A percentile compares a stretch with the other conserved stretches of the same genome.
phyloP scores from a whole-genome alignment of 2,888 invertebrate genomes.

The Drepanosiphum platanoidis region DNA sequence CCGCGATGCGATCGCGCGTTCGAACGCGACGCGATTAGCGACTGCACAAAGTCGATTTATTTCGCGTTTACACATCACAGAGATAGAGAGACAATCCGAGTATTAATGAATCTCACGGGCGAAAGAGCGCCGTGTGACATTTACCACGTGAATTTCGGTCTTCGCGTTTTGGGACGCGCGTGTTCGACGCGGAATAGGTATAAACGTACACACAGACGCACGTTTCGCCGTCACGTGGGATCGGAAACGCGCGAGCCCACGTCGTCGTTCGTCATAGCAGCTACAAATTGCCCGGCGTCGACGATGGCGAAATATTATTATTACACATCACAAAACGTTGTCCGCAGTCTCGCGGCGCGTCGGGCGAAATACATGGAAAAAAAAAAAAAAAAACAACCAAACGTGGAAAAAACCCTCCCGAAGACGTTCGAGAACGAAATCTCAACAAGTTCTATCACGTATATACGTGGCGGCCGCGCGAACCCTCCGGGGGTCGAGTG shows the following conservation, averaged over 20 bases:
- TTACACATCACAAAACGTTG: too few relatives aligned
- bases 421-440: slow-evolving; percentile 9
- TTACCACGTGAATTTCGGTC: neutral
- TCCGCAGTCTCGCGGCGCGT: too few relatives aligned
- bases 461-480: neutral
- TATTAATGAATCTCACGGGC: neutral
- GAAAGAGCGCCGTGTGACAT: neutral
- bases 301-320: neutral
- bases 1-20: too few relatives aligned
- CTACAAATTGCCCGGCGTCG: neutral
- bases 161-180: neutral
- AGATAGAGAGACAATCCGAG: neutral
- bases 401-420: neutral
- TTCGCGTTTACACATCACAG: too few relatives aligned
- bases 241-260: too few relatives aligned
- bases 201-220: too few relatives aligned
- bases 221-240: too few relatives aligned
- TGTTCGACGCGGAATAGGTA: too few relatives aligned
- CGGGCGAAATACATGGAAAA: too few relatives aligned
- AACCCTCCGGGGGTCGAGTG: slow-evolving; percentile 1
- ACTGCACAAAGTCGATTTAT: neutral
- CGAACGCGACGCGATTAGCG: neutral
- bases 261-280: too few relatives aligned
- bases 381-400: neutral
- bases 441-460: slow-evolving; percentile 49